Evolutionary conservation across 1,140 invertebrate genomes (phyloP).

Genomic region (Hesperophylax magnus): DNA sequence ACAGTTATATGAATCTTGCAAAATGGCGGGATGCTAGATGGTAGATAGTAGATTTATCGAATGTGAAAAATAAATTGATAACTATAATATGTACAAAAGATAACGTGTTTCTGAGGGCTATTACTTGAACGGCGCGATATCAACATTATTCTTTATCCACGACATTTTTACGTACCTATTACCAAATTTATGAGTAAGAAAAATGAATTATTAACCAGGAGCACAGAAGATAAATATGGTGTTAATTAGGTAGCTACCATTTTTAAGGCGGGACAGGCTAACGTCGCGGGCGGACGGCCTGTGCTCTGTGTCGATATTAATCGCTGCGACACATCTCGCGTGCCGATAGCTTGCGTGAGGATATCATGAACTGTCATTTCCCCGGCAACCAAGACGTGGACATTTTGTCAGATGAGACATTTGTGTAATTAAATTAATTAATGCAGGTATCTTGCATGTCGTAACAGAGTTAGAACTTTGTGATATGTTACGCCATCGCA

Average conservation of each 20-base stretch:
- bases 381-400: background rate
- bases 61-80: too few species aligned
- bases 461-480: background rate
- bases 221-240: background rate
- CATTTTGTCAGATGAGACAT: background rate
- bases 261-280: background rate
- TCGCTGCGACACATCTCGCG: constrained; percentile 31
- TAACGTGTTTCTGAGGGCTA: too few species aligned
- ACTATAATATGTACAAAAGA: too few species aligned
- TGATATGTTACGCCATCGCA: background rate
- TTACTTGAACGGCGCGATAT: too few species aligned
- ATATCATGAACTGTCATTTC: constrained; percentile 8
- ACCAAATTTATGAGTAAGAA: too few species aligned
- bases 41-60: too few species aligned
- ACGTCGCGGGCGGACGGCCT: background rate
- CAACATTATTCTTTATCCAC: too few species aligned
- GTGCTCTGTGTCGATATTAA: constrained; percentile 3
- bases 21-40: too few species aligned
- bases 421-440: background rate
- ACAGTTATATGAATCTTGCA: too few species aligned
- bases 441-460: background rate
- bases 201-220: background rate
- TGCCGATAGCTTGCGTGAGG: background rate
- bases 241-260: background rate
- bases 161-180: too few species aligned